phyloP scores from a whole-genome alignment of 2,797 vertebrate species.

The Neomorphus geoffroyi region DNA sequence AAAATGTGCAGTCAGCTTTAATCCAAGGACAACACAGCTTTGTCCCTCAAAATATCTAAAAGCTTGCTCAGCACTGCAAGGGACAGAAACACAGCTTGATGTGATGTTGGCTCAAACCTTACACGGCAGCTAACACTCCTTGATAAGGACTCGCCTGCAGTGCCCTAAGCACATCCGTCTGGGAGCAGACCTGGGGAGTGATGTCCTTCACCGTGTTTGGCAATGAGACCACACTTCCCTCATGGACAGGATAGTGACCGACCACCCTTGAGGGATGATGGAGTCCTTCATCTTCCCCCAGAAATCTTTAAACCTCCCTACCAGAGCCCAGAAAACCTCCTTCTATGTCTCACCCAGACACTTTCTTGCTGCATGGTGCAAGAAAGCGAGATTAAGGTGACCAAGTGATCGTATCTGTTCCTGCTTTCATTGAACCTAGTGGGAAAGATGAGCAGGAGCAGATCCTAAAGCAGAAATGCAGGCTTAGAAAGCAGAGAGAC shows the following conservation, averaged over 20 bases:
- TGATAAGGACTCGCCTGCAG: fast-evolving
- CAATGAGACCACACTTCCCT: fast-evolving
- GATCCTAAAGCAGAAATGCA: neutral
- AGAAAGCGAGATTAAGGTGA: neutral
- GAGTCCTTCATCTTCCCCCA: neutral
- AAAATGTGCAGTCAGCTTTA: neutral
- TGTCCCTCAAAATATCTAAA: neutral
- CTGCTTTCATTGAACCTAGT: neutral
- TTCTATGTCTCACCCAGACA: neutral
- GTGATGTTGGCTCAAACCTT: neutral
- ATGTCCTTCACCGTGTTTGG: neutral
- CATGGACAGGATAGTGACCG: fast-evolving
- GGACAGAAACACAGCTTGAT: neutral
- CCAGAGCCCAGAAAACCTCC: neutral
- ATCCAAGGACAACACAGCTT: neutral
- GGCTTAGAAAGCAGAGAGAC: neutral
- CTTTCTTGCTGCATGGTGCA: neutral
- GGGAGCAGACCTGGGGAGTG: neutral
- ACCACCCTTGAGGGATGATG: neutral
- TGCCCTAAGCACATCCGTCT: neutral
- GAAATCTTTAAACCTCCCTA: neutral
- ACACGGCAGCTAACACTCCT: neutral
- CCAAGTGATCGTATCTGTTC: neutral
- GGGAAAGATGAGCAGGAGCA: neutral
- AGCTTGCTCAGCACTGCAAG: neutral